Percentiles rank a stretch among this genome's conserved stretches.
phyloP scores from a whole-genome alignment of 2,113 vertebrate species.

The Phalacrocorax pelagicus region DNA sequence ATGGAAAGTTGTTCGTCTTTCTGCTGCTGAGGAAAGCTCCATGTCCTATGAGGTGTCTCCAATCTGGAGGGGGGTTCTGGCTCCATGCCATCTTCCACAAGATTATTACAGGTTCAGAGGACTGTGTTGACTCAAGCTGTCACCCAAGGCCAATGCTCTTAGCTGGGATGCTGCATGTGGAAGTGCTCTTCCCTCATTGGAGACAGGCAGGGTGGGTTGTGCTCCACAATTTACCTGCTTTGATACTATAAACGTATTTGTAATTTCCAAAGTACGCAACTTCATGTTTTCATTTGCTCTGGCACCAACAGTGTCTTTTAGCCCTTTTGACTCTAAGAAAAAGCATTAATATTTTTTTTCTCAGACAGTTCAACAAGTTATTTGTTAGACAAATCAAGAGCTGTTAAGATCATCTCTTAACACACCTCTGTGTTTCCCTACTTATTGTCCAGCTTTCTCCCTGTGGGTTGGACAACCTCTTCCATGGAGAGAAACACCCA shows the following conservation, averaged over 20 bases:
- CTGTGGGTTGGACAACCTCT: neutral
- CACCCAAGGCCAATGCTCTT: accelerated
- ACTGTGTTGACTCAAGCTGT: neutral
- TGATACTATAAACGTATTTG: neutral
- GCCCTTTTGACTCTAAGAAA: neutral
- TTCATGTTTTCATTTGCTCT: neutral
- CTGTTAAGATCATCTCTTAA: neutral
- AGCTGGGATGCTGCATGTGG: neutral
- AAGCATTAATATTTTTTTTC: neutral
- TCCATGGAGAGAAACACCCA: neutral
- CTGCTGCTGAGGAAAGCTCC: neutral
- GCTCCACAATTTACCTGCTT: neutral
- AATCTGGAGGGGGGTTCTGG: neutral
- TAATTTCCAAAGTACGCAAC: neutral
- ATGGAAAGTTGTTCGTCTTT: neutral
- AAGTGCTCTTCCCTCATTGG: accelerated
- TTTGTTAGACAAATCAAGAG: neutral
- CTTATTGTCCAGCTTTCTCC: neutral
- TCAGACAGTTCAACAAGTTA: neutral
- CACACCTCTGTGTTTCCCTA: neutral
- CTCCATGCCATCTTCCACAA: neutral
- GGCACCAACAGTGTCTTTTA: neutral
- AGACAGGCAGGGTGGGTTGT: neutral
- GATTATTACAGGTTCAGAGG: neutral
- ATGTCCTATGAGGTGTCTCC: neutral